Conservation (phyloP, 2,888 invertebrate species). For the Magallana nippona region DNA sequence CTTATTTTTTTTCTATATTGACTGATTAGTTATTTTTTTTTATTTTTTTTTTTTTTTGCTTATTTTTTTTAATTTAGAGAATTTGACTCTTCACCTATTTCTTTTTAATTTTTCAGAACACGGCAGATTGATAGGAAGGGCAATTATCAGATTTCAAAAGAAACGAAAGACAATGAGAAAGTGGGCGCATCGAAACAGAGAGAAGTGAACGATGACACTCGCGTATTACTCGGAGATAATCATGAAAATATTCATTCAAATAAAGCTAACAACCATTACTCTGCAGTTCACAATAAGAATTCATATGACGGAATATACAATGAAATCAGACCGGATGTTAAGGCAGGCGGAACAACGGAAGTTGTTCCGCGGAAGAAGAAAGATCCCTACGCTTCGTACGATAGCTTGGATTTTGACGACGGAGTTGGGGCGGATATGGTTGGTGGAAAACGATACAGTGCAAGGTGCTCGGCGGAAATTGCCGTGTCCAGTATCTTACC, state of each 20-base stretch:
- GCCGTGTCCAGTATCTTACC: neutral
- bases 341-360: neutral
- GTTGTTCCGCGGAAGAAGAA: neutral
- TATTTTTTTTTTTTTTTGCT: neutral
- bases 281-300: constrained; percentile 24
- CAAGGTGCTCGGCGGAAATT: neutral
- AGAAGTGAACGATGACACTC: neutral
- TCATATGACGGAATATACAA: constrained; percentile 11
- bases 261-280: constrained; percentile 16
- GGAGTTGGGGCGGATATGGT: constrained; percentile 1
- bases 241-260: constrained; percentile 16
- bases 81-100: neutral
- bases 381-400: constrained; percentile 53
- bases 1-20: no score
- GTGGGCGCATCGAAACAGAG: neutral
- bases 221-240: constrained; percentile 11
- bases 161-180: neutral
- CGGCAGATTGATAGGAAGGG: constrained; percentile 1
- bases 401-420: constrained; percentile 49
- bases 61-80: neutral
- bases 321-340: constrained; percentile 9
- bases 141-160: neutral
- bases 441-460: neutral
- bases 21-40: no score
- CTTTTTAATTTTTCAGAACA: neutral